A percentile compares a stretch with the other conserved stretches of the same genome.
phyloP scores from a whole-genome alignment of 2,113 vertebrate species.

The Rafetus swinhoei region DNA sequence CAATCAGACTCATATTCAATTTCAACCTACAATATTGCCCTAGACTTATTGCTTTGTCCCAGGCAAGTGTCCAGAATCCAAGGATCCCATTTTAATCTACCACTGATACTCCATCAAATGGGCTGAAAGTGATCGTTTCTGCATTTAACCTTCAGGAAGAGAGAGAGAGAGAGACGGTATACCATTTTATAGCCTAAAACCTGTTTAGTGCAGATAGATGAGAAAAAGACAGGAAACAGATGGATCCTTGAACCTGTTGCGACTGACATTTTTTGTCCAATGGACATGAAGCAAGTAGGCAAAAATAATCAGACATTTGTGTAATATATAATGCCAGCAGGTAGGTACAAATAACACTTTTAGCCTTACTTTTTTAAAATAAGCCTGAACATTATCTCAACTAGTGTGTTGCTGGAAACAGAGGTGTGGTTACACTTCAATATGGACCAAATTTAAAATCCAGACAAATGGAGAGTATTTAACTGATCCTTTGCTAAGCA shows the following conservation, averaged over 20 bases:
- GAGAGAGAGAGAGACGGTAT: neutral
- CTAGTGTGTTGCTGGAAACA: constrained; percentile 32
- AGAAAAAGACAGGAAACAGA: neutral
- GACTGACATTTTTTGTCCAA: constrained; percentile 11
- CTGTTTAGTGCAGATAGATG: neutral
- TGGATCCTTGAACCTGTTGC: constrained; percentile 15
- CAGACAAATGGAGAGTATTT: neutral
- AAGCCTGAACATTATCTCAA: constrained; percentile 18
- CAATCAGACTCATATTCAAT: neutral
- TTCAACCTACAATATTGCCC: neutral
- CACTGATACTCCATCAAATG: neutral
- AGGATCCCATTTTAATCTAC: neutral
- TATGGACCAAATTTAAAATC: constrained; percentile 43
- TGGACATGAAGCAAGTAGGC: neutral
- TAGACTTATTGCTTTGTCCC: neutral
- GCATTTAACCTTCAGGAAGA: neutral
- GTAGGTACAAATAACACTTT: neutral
- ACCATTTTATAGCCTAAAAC: neutral
- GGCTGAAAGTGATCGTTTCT: neutral
- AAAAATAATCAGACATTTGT: neutral
- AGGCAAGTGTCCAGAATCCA: neutral
- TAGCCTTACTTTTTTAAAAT: constrained; percentile 15
- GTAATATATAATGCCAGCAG: neutral
- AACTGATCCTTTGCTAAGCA: constrained; percentile 20
- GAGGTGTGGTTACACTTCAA: constrained; percentile 12